These are phyloP conservation scores for Bembecia ichneumoniformis DNA, from an alignment of 2,888 invertebrate species.

Conservation along the genomic window DNA sequence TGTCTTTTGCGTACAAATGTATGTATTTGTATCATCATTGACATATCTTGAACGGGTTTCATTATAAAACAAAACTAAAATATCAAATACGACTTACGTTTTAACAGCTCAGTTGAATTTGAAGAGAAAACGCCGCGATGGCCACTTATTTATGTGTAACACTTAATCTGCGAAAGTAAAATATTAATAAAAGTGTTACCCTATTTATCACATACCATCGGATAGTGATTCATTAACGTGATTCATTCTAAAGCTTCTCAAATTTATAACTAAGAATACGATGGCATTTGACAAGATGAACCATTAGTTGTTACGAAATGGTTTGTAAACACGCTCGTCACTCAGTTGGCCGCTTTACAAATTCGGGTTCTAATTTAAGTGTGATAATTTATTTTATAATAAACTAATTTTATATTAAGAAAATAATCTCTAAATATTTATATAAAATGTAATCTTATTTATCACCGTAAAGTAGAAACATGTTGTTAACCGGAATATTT, in stretches of 20 bases:
- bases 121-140: slow-evolving; percentile 16
- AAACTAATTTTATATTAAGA: no score
- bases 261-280: slow-evolving; percentile 14
- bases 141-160: slow-evolving; percentile 37
- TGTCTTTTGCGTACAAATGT: no score
- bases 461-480: no score
- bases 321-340: slow-evolving; percentile 42
- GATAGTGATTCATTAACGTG: slow-evolving; percentile 50
- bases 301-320: slow-evolving; percentile 48
- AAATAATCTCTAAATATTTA: no score
- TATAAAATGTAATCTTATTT: no score
- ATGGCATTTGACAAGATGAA: slow-evolving; percentile 50
- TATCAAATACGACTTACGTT: background rate
- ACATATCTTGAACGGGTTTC: no score
- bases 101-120: slow-evolving; percentile 11
- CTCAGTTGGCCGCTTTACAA: slow-evolving; percentile 29
- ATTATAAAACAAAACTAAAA: background rate
- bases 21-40: no score
- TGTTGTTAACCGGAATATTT: no score
- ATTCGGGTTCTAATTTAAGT: slow-evolving; percentile 1
- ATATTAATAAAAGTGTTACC: slow-evolving; percentile 40
- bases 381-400: background rate
- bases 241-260: slow-evolving; percentile 30
- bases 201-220: slow-evolving; percentile 52
- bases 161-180: slow-evolving; percentile 50